Evolutionary conservation across 2,797 vertebrate genomes (phyloP), one percentile per base, ranked within the genome.

Genomic region (Rhodeus uyekii): DNA sequence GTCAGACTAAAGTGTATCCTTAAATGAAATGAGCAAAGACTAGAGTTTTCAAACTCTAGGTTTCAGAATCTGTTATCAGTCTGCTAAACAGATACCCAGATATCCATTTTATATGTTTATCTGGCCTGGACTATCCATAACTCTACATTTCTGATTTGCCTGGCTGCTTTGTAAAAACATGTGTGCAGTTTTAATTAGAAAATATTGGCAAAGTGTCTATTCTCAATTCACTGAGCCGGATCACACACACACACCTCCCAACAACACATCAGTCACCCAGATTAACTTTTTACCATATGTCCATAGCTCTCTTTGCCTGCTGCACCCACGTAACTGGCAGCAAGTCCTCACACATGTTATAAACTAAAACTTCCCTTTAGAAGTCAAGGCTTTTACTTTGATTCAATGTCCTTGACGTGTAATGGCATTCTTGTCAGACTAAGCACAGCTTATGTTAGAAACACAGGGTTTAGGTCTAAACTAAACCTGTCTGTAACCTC

Each of bases 231-330:
- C 87, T 7, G 69, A 69, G 69, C 86, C 39, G 50, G 42, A 77
- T 75, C 63, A 5, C 75, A 42, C 63, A 5, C 75, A 42, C 55
- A 32, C 7, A 69, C 16, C 80, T 63, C 83, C 76, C 78, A 81
- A 86, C 83, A 81, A 86, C 83, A 83, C 63, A 64, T 83, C 82
- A 80, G 60, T 88, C 72, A 63, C 83, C 82, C 76, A 65, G 63
- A 32, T 83, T 53, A 83, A 86, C 83, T 80, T 82, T 91, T 84
- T 58, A 46, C 85, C 89, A 89, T 81, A 88, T 89, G 88, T 86
- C 76, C 53, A 63, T 64, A 78, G 39, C 39, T 24, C 34, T 72
- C 22, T 34, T 36, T 79, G 55, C 14, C 24, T 78, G 53, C 19
- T 76, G 29, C 46, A 44, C 65, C 69, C 76, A 80, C 16, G 8